These are phyloP conservation scores for Reticulitermes speratus DNA, from an alignment of 1,140 invertebrate species.

Conservation along the genomic window DNA sequence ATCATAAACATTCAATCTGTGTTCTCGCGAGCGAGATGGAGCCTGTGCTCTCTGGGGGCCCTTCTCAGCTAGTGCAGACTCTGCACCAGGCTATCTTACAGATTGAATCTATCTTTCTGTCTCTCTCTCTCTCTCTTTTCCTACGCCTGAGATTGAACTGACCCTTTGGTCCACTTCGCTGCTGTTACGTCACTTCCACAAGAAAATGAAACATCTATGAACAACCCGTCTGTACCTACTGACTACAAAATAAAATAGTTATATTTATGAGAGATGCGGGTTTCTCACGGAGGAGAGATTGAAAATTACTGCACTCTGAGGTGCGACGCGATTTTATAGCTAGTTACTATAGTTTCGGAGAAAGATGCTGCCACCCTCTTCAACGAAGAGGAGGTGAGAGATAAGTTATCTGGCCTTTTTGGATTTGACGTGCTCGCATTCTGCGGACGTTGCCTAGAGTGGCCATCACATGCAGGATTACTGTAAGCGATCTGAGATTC, in stretches of 20 bases:
- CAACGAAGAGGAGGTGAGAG: too few relatives aligned
- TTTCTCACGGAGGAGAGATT: too few relatives aligned
- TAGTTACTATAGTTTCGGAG: too few relatives aligned
- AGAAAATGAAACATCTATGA: conserved; percentile 8
- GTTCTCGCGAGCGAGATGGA: not conserved
- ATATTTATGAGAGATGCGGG: too few relatives aligned
- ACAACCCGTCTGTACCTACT: not conserved
- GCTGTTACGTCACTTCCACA: conserved; percentile 9
- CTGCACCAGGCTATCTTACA: not conserved
- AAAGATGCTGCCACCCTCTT: too few relatives aligned
- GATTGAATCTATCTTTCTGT: not conserved
- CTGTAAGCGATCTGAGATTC: too few relatives aligned
- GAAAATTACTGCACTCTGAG: too few relatives aligned
- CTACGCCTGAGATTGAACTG: not conserved
- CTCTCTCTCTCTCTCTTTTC: not conserved
- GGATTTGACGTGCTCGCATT: too few relatives aligned
- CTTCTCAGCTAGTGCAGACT: not conserved
- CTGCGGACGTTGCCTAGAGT: too few relatives aligned
- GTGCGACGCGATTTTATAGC: too few relatives aligned
- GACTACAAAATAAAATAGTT: not conserved
- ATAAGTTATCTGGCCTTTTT: too few relatives aligned
- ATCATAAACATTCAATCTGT: conserved; percentile 19
- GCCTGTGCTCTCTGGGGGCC: not conserved
- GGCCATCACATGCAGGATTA: too few relatives aligned
- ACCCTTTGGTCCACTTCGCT: conserved; percentile 16